Evolutionary conservation across 2,797 vertebrate genomes (phyloP).

Genomic region (Xenopus petersii): DNA sequence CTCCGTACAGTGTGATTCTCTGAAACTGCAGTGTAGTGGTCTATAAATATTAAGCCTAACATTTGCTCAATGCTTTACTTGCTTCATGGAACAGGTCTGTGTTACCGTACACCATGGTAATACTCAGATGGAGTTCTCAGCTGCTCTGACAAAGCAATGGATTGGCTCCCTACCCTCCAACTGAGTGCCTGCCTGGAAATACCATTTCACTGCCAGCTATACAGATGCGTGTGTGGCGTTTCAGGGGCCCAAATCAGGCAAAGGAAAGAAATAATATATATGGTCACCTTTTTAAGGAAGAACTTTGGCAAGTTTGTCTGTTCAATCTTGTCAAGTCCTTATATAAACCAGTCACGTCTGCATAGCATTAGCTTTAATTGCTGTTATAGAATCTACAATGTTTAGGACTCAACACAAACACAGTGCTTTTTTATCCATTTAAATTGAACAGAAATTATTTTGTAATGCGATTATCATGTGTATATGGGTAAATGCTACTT

Average conservation of each 20-base stretch:
- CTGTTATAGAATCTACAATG: neutral
- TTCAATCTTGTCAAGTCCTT: neutral
- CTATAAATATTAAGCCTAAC: conserved; percentile 73
- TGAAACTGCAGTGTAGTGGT: conserved; percentile 53
- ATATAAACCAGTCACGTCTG: too few relatives aligned
- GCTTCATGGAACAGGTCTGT: conserved; percentile 63
- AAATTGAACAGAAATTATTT: too few relatives aligned
- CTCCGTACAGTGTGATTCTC: conserved; percentile 34
- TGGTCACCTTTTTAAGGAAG: conserved; percentile 35
- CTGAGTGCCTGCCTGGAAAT: conserved; percentile 67
- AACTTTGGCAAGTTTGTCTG: neutral
- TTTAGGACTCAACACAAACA: too few relatives aligned
- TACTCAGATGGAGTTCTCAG: conserved; percentile 65
- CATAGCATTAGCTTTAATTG: neutral
- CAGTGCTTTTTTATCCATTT: too few relatives aligned
- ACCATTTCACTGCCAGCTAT: conserved; percentile 64
- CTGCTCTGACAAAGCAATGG: conserved; percentile 71
- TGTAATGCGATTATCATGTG: too few relatives aligned
- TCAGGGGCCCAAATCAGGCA: conserved; percentile 56
- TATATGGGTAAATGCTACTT: too few relatives aligned
- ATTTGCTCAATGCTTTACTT: conserved; percentile 60
- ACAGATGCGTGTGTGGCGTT: conserved; percentile 61
- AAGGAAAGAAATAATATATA: conserved; percentile 50
- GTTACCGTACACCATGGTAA: conserved; percentile 64
- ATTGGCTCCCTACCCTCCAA: conserved; percentile 58